Evolutionary conservation across 2,888 invertebrate genomes (phyloP).

Genomic region (Timandra comae): DNA sequence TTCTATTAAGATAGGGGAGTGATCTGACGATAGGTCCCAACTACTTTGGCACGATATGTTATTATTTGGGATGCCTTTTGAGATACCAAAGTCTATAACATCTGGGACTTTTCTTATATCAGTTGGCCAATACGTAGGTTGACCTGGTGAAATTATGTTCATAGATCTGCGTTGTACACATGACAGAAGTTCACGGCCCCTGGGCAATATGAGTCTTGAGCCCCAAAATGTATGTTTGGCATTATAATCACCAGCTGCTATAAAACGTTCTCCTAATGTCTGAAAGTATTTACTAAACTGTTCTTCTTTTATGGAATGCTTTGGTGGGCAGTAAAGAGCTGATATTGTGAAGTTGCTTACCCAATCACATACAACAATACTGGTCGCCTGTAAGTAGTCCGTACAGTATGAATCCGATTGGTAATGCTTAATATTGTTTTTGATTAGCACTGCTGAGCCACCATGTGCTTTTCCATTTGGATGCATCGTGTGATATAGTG

Average conservation of each 20-base stretch:
- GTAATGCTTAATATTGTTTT: conserved; percentile 15
- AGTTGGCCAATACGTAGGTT: conserved; percentile 19
- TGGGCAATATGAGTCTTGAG: conserved; percentile 12
- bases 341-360: conserved; percentile 5
- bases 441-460: conserved; percentile 18
- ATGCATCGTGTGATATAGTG: conserved; percentile 20
- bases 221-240: conserved; percentile 18
- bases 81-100: conserved; percentile 19
- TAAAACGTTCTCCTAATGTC: conserved; percentile 2
- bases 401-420: conserved; percentile 2
- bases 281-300: conserved; percentile 3
- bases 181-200: conserved; percentile 13
- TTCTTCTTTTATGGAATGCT: conserved; percentile 2
- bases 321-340: conserved; percentile 16
- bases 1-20: conserved; percentile 14
- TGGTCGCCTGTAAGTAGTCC: conserved; percentile 13
- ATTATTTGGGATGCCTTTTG: conserved; percentile 9
- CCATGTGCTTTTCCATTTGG: conserved; percentile 24
- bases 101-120: conserved; percentile 17
- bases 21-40: conserved; percentile 18
- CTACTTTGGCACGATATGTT: conserved; percentile 10
- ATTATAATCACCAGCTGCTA: conserved; percentile 19
- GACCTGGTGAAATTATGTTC: neutral
- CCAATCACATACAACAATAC: conserved; percentile 7
- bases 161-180: neutral